phyloP scores from a whole-genome alignment of 2,888 invertebrate species.

The Scaptomyza caliginosa region DNA sequence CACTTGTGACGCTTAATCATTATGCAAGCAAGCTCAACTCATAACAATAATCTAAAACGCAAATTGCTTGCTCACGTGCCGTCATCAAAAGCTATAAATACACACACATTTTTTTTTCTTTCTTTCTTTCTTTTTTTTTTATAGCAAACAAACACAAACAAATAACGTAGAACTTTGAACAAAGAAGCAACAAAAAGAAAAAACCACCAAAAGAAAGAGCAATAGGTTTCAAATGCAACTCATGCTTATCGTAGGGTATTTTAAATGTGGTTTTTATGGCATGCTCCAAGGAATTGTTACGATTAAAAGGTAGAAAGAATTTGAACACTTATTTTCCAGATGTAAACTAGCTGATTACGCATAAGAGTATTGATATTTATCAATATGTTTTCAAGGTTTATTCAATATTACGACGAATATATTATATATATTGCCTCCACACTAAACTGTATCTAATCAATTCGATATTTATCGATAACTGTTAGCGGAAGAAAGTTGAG shows the following conservation, averaged over 20 bases:
- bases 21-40: constrained; percentile 19
- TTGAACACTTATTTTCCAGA: too few relatives aligned
- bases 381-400: too few relatives aligned
- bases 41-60: constrained; percentile 54
- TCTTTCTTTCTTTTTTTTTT: not conserved
- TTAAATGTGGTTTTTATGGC: too few relatives aligned
- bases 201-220: not conserved
- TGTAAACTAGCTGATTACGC: too few relatives aligned
- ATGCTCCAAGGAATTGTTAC: too few relatives aligned
- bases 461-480: too few relatives aligned
- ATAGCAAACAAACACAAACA: constrained; percentile 14
- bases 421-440: too few relatives aligned
- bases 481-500: too few relatives aligned
- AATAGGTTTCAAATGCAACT: constrained; percentile 1
- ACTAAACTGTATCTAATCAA: too few relatives aligned
- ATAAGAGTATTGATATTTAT: too few relatives aligned
- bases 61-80: constrained; percentile 51
- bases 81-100: constrained; percentile 40
- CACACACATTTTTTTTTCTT: not conserved
- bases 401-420: too few relatives aligned
- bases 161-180: constrained; percentile 16
- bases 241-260: constrained; percentile 1
- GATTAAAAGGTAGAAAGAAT: too few relatives aligned
- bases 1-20: constrained; percentile 31
- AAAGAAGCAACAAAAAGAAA: constrained; percentile 20